phyloP scores from a whole-genome alignment of 2,113 vertebrate species.

The Larimichthys polyactis region DNA sequence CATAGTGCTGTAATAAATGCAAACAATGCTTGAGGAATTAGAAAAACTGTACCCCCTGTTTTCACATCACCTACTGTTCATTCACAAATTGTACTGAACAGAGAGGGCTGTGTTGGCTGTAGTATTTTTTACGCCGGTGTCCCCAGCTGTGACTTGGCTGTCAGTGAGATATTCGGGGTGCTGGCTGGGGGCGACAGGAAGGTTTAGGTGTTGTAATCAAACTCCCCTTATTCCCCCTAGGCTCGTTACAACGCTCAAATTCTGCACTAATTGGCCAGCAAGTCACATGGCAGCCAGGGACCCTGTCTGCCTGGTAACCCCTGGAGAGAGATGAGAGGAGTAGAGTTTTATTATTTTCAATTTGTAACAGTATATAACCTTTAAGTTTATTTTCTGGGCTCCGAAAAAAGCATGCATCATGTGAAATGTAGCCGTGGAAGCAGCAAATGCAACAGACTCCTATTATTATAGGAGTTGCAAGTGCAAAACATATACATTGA shows the following conservation, averaged over 20 bases:
- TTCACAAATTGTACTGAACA: conserved; percentile 60
- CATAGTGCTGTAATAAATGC: conserved; percentile 30
- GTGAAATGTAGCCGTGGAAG: conserved; percentile 32
- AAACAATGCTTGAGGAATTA: conserved; percentile 44
- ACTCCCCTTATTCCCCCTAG: conserved; percentile 74
- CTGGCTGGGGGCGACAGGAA: conserved; percentile 73
- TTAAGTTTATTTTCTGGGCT: conserved; percentile 52
- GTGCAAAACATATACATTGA: conserved; percentile 26
- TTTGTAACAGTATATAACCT: conserved; percentile 65
- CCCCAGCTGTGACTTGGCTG: conserved; percentile 80
- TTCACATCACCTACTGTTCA: conserved; percentile 25
- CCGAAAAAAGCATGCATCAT: conserved; percentile 12
- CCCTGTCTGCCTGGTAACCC: conserved; percentile 68
- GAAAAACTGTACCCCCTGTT: conserved; percentile 38
- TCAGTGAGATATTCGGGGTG: conserved; percentile 75
- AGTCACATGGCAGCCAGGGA: conserved; percentile 71
- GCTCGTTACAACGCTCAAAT: conserved; percentile 75
- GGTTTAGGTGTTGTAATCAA: conserved; percentile 83
- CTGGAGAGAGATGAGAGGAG: conserved; percentile 42
- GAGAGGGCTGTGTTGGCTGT: conserved; percentile 54
- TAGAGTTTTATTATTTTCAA: conserved; percentile 67
- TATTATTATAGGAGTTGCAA: conserved; percentile 17
- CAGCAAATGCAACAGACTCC: conserved; percentile 18
- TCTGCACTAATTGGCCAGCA: conserved; percentile 78
- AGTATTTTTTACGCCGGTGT: conserved; percentile 32